These are phyloP conservation scores for Ambastaia sidthimunki DNA, from an alignment of 2,797 vertebrate genomes.

Conservation along the genomic window DNA sequence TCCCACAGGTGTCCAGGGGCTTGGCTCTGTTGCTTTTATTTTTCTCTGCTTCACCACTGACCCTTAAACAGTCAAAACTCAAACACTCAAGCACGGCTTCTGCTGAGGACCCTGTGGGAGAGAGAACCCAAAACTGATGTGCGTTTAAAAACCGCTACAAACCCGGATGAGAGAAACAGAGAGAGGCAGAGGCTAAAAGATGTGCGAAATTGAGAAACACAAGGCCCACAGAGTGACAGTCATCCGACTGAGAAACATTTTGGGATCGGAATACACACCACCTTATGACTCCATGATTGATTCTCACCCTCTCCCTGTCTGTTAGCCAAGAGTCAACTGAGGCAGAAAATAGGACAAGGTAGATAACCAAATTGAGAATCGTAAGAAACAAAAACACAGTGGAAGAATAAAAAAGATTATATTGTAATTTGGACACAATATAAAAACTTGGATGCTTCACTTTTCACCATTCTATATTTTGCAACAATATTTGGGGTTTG, in stretches of 20 bases:
- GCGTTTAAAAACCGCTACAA: constrained; percentile 54
- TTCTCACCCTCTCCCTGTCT: constrained; percentile 55
- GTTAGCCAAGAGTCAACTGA: constrained; percentile 53
- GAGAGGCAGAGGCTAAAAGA: constrained; percentile 28
- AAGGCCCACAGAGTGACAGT: constrained; percentile 52
- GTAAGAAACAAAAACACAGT: constrained; percentile 60
- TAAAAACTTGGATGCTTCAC: constrained; percentile 43
- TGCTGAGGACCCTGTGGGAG: constrained; percentile 60
- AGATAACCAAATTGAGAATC: constrained; percentile 62
- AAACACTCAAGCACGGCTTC: constrained; percentile 48
- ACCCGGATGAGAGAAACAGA: constrained; percentile 42
- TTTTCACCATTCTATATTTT: constrained; percentile 63
- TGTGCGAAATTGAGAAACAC: constrained; percentile 24
- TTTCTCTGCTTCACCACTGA: constrained; percentile 44
- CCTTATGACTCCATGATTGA: constrained; percentile 52
- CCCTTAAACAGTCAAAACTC: constrained; percentile 54
- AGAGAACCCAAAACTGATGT: constrained; percentile 59
- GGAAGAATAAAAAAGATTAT: constrained; percentile 54
- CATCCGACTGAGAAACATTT: constrained; percentile 54
- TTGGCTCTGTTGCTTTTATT: constrained; percentile 25
- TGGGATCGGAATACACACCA: constrained; percentile 53
- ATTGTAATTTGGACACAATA: constrained; percentile 56
- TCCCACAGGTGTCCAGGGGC: constrained; percentile 17
- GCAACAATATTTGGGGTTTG: constrained; percentile 63
- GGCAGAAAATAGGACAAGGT: constrained; percentile 60